Evolutionary conservation across 2,797 vertebrate genomes (phyloP).

Genomic region (Discoglossus pictus): DNA sequence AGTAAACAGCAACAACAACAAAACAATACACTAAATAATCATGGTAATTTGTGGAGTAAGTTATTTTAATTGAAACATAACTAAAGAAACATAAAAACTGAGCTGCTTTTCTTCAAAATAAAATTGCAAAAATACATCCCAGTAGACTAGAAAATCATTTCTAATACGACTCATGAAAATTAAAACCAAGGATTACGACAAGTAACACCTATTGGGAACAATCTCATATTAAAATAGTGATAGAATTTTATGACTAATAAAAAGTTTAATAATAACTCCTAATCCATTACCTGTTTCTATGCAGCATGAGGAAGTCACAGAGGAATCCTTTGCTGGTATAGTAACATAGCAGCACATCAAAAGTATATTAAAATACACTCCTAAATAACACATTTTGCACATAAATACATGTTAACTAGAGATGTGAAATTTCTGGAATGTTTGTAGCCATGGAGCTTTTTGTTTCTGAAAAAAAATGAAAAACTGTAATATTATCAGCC

Average conservation of each 20-base stretch:
- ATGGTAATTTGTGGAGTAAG: conserved; percentile 52
- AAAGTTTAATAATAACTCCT: conserved; percentile 62
- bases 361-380: background rate
- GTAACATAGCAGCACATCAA: background rate
- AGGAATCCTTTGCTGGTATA: conserved; percentile 29
- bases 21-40: no score
- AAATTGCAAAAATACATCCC: conserved; percentile 61
- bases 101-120: conserved; percentile 61
- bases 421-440: no score
- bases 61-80: conserved; percentile 51
- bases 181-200: conserved; percentile 57
- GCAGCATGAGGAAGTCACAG: conserved; percentile 62
- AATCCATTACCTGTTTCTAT: conserved; percentile 57
- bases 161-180: conserved; percentile 63
- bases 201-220: conserved; percentile 57
- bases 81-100: conserved; percentile 64
- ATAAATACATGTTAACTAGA: no score
- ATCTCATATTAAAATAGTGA: conserved; percentile 59
- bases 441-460: no score
- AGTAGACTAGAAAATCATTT: conserved; percentile 50
- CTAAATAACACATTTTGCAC: conserved; percentile 1
- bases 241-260: conserved; percentile 58
- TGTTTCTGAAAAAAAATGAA: no score
- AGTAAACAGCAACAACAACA: no score
- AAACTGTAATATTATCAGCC: no score